Evolutionary conservation across 2,888 invertebrate genomes (phyloP).

Genomic region (Diloba caeruleocephala): DNA sequence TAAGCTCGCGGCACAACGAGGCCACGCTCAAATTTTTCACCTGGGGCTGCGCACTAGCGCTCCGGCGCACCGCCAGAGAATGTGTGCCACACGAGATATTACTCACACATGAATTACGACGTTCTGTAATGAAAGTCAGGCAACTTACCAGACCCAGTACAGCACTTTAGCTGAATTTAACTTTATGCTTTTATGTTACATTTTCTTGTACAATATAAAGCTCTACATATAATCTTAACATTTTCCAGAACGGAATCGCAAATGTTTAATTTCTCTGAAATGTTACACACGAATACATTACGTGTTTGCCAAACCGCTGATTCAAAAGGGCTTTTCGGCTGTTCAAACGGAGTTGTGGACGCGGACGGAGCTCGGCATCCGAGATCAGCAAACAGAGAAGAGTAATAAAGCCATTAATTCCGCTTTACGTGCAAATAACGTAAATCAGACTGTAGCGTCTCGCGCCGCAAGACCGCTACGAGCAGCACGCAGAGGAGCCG

Average conservation of each 20-base stretch:
- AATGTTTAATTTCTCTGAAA: constrained; percentile 44
- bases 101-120: constrained; percentile 84
- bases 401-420: constrained; percentile 88
- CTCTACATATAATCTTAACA: constrained; percentile 31
- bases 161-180: constrained; percentile 47
- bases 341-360: constrained; percentile 72
- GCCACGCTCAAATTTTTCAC: constrained; percentile 86
- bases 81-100: constrained; percentile 81
- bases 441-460: constrained; percentile 86
- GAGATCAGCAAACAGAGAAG: constrained; percentile 85
- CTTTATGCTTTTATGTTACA: constrained; percentile 38
- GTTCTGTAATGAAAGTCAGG: constrained; percentile 80
- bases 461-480: constrained; percentile 81
- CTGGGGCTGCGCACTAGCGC: constrained; percentile 69
- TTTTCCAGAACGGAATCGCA: constrained; percentile 26
- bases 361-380: constrained; percentile 70
- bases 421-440: constrained; percentile 88
- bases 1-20: constrained; percentile 84
- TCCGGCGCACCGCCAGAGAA: constrained; percentile 57
- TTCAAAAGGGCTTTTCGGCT: constrained; percentile 72
- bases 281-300: constrained; percentile 59
- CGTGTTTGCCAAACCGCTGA: constrained; percentile 72
- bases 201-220: constrained; percentile 42
- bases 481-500: constrained; percentile 73
- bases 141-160: constrained; percentile 68